phyloP scores from a whole-genome alignment of 2,113 vertebrate species.

The Origma solitaria region DNA sequence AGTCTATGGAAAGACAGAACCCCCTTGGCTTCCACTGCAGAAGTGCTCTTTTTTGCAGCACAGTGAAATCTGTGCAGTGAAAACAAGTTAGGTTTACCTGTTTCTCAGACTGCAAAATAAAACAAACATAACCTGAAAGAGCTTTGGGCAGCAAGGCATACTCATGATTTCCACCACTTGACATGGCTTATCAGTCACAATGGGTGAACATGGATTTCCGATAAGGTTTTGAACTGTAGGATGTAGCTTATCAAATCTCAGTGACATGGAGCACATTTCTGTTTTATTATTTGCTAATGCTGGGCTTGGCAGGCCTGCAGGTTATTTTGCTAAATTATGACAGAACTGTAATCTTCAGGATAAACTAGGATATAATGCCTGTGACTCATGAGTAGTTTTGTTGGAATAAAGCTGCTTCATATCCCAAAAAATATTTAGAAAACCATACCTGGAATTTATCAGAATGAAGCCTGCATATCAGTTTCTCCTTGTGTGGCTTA shows the following conservation, averaged over 20 bases:
- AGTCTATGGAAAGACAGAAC: not conserved
- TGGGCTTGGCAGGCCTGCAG: not conserved
- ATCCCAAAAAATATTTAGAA: not conserved
- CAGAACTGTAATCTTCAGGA: not conserved
- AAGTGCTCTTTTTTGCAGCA: not conserved
- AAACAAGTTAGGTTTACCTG: not conserved
- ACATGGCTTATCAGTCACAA: not conserved
- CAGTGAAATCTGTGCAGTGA: not conserved
- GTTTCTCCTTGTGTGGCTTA: not conserved
- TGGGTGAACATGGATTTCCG: not conserved
- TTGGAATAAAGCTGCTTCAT: not conserved
- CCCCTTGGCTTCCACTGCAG: not conserved
- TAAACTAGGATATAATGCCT: not conserved
- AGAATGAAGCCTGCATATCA: not conserved
- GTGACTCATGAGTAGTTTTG: not conserved
- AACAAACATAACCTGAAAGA: not conserved
- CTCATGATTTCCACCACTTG: rapidly evolving
- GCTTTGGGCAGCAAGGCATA: not conserved
- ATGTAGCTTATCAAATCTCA: not conserved
- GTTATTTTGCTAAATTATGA: not conserved
- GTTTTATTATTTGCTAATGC: not conserved
- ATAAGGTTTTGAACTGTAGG: not conserved
- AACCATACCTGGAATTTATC: not conserved
- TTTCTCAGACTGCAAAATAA: not conserved
- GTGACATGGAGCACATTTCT: not conserved